Evolutionary conservation across 2,888 invertebrate genomes (phyloP), one percentile per base, ranked within the genome.

Genomic region (Acrocyrtus sp.): DNA sequence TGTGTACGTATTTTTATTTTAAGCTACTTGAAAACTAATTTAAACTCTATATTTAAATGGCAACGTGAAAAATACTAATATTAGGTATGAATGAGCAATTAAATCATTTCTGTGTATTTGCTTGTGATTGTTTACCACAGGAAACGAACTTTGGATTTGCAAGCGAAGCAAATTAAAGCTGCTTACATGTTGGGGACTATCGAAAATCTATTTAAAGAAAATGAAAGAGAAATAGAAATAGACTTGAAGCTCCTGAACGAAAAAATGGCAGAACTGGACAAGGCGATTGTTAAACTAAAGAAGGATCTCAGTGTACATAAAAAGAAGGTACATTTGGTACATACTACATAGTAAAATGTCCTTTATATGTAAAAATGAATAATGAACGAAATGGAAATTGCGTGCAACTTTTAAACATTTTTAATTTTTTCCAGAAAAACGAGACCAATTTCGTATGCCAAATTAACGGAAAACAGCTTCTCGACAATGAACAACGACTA

Each of bases 401-500:
- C 12, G 6, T 6, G 12, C 6, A 39, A 8, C 51, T 6, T 15
- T 26, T 51, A 24, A 26, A 8, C n/a, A 51, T 51, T 51, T 24
- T 26, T 51, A 12, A n/a, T n/a, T 53, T 29, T 17, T 2, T 54
- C 10, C 26, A 41, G 57, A 57, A n/a, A n/a, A n/a, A n/a, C n/a
- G n/a, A n/a, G 3, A 21, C 17, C 15, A 26, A 51, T 1, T 50
- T 54, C 47, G 6, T 68, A 1, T 68, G 60, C 19, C 68, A 69
- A 29, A 43, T 72, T 8, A 51, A 76, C 26, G 68, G 47, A 41
- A 15, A 29, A 19, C 45, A n/a, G n/a, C n/a, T 76, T 3, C 15
- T 76, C 19, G 57, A 60, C 4, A 54, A 61, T n/a, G 76, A 76
- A 39, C 69, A 76, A 6, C 56, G 21, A 5, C 51, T 76, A 17